Evolutionary conservation across 2,797 vertebrate species (phyloP).

Genomic region (Cephalopachus bancanus): DNA sequence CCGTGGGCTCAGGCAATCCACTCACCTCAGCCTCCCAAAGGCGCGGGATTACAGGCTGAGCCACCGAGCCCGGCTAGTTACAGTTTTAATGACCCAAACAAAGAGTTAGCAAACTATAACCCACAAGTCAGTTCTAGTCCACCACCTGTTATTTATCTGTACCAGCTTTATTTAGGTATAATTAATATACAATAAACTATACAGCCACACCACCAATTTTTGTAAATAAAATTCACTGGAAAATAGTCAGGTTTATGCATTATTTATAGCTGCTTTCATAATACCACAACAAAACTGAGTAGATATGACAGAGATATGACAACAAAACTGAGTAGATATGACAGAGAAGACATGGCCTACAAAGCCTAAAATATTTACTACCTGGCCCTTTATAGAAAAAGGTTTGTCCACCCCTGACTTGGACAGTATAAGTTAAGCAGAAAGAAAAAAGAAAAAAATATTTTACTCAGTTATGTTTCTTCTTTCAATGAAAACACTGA

Average conservation of each 20-base stretch:
- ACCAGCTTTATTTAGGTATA: too few relatives aligned
- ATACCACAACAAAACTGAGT: not conserved
- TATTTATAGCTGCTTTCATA: not conserved
- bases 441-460: constrained; percentile 38
- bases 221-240: not conserved
- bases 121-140: too few relatives aligned
- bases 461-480: constrained; percentile 40
- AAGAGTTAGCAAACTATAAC: too few relatives aligned
- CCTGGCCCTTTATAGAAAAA: not conserved
- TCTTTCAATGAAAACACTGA: constrained; percentile 50
- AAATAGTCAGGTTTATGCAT: not conserved
- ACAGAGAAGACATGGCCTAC: not conserved
- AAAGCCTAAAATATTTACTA: constrained; percentile 37
- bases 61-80: too few relatives aligned
- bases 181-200: too few relatives aligned
- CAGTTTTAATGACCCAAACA: too few relatives aligned
- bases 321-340: not conserved
- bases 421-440: constrained; percentile 21
- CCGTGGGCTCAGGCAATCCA: too few relatives aligned
- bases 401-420: not conserved
- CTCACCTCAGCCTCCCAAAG: too few relatives aligned
- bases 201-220: not conserved
- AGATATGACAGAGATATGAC: not conserved
- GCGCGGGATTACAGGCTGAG: too few relatives aligned
- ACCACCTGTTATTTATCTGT: too few relatives aligned